Evolutionary conservation across 1,140 invertebrate species (phyloP).

Genomic region (Rhopalosiphum padi): DNA sequence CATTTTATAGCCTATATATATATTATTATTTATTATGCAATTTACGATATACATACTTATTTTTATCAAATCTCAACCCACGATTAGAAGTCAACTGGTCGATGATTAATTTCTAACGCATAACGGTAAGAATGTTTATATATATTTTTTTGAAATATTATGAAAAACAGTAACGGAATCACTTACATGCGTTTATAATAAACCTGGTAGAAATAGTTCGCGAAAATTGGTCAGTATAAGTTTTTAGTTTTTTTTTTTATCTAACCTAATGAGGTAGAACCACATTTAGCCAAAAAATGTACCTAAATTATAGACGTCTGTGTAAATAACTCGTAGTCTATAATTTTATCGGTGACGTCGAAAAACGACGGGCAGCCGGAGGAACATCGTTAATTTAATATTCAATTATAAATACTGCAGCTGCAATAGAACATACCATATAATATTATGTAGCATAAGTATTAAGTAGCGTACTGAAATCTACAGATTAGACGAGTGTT

Average conservation of each 20-base stretch:
- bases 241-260: too few species aligned
- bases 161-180: background rate
- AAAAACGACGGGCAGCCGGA: background rate
- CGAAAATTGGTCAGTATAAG: background rate
- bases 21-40: background rate
- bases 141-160: background rate
- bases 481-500: background rate
- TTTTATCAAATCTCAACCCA: background rate
- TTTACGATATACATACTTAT: background rate
- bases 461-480: background rate
- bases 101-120: background rate
- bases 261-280: background rate
- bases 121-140: background rate
- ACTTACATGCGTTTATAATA: background rate
- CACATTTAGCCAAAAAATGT: background rate
- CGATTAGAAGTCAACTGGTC: background rate
- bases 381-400: background rate
- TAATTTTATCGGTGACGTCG: background rate
- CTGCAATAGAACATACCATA: background rate
- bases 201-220: background rate
- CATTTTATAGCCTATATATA: background rate
- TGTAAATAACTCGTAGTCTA: background rate
- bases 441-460: background rate
- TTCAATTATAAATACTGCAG: background rate
- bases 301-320: background rate